Conservation (phyloP, 2,113 vertebrate genomes). For the Oriolus oriolus region DNA sequence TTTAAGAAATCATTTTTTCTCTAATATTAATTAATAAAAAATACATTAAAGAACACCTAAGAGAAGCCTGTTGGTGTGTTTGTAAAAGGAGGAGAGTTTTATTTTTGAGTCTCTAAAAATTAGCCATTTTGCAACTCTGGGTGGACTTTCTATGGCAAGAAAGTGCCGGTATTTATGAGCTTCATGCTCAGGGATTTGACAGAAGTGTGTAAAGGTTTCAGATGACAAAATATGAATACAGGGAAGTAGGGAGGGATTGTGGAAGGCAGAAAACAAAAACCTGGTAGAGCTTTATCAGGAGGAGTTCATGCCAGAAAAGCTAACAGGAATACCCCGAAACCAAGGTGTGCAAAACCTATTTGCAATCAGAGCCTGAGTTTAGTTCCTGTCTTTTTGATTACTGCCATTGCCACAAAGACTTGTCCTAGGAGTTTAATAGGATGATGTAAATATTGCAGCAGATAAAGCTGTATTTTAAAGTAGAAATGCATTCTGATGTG, state of each 20-base stretch:
- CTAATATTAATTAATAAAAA: neutral
- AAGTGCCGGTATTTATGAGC: neutral
- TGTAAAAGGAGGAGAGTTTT: neutral
- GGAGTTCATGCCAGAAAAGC: neutral
- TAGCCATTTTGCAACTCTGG: accelerated
- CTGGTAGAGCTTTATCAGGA: neutral
- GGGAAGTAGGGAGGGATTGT: neutral
- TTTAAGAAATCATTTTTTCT: neutral
- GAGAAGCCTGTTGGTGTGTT: neutral
- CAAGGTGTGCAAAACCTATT: neutral
- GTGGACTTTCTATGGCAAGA: neutral
- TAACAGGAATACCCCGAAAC: neutral
- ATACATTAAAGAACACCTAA: neutral
- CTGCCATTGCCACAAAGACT: neutral
- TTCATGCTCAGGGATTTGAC: neutral
- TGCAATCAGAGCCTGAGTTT: neutral
- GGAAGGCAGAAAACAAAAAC: neutral
- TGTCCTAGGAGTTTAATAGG: neutral
- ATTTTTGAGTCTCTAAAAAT: neutral
- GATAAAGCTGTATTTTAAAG: neutral
- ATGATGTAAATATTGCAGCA: neutral
- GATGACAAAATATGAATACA: neutral
- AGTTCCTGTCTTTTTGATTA: neutral
- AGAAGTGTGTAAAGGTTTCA: neutral
- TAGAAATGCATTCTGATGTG: neutral